phyloP scores from a whole-genome alignment of 2,888 invertebrate genomes.

The Sminthurides aquaticus region DNA sequence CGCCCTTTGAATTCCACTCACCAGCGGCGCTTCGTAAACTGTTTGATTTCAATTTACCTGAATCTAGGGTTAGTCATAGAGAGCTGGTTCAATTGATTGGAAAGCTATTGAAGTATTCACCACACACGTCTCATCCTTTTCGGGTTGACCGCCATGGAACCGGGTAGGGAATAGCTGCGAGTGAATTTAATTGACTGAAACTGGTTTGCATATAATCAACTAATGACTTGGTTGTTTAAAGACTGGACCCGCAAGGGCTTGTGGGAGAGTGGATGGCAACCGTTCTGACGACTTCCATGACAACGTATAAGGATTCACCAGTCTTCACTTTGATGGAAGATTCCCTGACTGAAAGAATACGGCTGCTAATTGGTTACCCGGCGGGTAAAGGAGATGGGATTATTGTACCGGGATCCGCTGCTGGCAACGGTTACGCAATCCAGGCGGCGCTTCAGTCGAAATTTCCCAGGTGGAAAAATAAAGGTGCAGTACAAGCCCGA shows the following conservation, averaged over 20 bases:
- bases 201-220: neutral
- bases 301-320: slow-evolving; percentile 24
- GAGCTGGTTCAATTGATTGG: neutral
- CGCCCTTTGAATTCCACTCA: neutral
- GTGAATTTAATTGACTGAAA: neutral
- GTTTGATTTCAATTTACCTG: neutral
- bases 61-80: neutral
- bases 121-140: neutral
- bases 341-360: neutral
- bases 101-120: neutral
- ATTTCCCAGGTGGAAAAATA: slow-evolving; percentile 1
- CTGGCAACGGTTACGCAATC: slow-evolving; percentile 7
- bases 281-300: slow-evolving; percentile 21
- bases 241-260: neutral
- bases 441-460: slow-evolving; percentile 9
- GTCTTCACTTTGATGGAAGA: slow-evolving; percentile 28
- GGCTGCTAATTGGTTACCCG: neutral
- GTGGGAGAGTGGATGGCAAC: slow-evolving; percentile 23
- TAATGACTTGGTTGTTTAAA: neutral
- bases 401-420: neutral
- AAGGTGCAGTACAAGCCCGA: neutral
- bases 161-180: neutral
- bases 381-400: slow-evolving; percentile 10
- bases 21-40: neutral
- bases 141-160: no score